A percentile compares a stretch with the other conserved stretches of the same genome.
These are phyloP conservation scores for Sphaeridia pumilis DNA, from an alignment of 2,888 invertebrate genomes.

Conservation along the genomic window DNA sequence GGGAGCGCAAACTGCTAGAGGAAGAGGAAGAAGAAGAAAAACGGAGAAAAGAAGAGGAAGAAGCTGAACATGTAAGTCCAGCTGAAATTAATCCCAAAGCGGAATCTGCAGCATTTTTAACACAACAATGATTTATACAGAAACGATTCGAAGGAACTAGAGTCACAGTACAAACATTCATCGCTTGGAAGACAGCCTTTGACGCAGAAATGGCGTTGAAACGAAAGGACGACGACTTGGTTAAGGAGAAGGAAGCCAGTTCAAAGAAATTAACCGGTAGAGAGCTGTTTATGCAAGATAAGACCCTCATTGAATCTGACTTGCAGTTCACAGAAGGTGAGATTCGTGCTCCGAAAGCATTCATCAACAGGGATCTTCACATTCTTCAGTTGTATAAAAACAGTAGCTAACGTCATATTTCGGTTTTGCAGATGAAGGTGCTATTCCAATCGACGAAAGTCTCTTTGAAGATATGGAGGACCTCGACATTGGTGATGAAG, in stretches of 20 bases:
- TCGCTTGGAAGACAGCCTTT: conserved; percentile 86
- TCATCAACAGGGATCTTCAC: too few species aligned
- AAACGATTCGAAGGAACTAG: conserved; percentile 91
- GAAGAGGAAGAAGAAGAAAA: conserved; percentile 49
- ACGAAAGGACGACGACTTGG: conserved; percentile 48
- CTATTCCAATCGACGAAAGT: conserved; percentile 81
- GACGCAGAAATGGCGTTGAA: conserved; percentile 67
- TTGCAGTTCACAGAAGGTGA: conserved; percentile 83
- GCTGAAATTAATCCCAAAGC: background rate
- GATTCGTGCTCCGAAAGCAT: too few species aligned
- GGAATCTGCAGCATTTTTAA: background rate
- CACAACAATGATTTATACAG: conserved; percentile 41
- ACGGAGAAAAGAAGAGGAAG: conserved; percentile 59
- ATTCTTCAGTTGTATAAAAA: too few species aligned
- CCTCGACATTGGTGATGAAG: conserved; percentile 52
- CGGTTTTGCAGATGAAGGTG: conserved; percentile 45
- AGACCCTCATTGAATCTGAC: conserved; percentile 89
- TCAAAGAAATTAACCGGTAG: conserved; percentile 78
- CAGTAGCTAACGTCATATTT: conserved; percentile 1
- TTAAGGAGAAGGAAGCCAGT: conserved; percentile 55
- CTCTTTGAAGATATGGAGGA: conserved; percentile 76
- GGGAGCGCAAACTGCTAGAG: conserved; percentile 69
- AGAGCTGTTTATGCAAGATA: conserved; percentile 87
- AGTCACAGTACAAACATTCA: conserved; percentile 89
- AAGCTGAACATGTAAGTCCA: conserved; percentile 63